Evolutionary conservation across 2,113 vertebrate species (phyloP).

Genomic region (Sprattus sprattus): DNA sequence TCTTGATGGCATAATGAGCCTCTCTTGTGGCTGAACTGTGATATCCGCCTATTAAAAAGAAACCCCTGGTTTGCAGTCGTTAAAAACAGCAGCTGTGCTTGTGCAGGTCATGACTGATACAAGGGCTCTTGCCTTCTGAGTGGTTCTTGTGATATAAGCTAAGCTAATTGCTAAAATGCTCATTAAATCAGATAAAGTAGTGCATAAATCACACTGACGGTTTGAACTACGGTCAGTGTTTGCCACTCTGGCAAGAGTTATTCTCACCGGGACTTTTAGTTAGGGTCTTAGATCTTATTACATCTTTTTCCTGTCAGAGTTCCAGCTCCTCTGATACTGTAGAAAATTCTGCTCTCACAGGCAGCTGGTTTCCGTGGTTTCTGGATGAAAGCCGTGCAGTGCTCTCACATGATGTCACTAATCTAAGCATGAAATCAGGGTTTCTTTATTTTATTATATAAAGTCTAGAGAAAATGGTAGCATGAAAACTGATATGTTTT

Average conservation of each 20-base stretch:
- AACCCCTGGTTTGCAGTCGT: conserved; percentile 52
- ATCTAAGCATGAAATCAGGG: conserved; percentile 37
- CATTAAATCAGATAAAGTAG: conserved; percentile 72
- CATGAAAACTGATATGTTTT: conserved; percentile 14
- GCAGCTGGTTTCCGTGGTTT: conserved; percentile 51
- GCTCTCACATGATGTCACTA: conserved; percentile 41
- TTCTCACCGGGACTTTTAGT: conserved; percentile 56
- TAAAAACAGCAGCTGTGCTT: conserved; percentile 63
- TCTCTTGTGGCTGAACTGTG: conserved; percentile 46
- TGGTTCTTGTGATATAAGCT: conserved; percentile 55
- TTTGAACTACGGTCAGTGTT: conserved; percentile 62
- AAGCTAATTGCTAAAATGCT: conserved; percentile 71
- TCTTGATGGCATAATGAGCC: conserved; percentile 59
- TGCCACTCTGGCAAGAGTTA: conserved; percentile 52
- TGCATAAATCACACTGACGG: conserved; percentile 70
- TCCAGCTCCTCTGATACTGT: conserved; percentile 60
- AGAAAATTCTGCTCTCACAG: conserved; percentile 45
- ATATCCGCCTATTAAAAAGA: conserved; percentile 68
- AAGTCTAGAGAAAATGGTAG: conserved; percentile 3
- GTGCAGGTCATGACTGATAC: conserved; percentile 61
- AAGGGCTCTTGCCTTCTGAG: conserved; percentile 41
- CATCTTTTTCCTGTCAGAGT: conserved; percentile 60
- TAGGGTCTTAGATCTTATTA: conserved; percentile 69
- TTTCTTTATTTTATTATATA: conserved; percentile 34
- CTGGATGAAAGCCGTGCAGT: conserved; percentile 53